Evolutionary conservation across 2,888 invertebrate genomes (phyloP).

Genomic region (Polietes domitor): DNA sequence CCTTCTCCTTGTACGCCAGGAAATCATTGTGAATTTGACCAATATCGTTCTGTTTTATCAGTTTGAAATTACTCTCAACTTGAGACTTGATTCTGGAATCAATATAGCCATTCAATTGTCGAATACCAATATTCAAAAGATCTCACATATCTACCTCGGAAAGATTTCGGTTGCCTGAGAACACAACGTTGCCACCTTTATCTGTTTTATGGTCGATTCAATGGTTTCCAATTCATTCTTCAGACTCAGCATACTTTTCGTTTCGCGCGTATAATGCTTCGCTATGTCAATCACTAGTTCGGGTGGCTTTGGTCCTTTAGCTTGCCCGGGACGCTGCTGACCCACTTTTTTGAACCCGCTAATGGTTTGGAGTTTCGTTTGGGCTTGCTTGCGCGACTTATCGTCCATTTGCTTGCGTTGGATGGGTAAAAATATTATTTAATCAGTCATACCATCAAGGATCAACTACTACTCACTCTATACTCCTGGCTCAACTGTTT

Average conservation of each 20-base stretch:
- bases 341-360: conserved; percentile 69
- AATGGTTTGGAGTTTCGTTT: conserved; percentile 73
- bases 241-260: conserved; percentile 77
- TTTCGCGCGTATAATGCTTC: conserved; percentile 78
- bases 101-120: too few relatives aligned
- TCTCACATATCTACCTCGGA: conserved; percentile 73
- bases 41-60: conserved; percentile 74
- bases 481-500: conserved; percentile 74
- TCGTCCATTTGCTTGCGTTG: conserved; percentile 72
- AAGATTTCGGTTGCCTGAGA: conserved; percentile 77
- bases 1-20: conserved; percentile 73
- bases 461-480: conserved; percentile 68
- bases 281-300: conserved; percentile 65
- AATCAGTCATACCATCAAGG: not conserved
- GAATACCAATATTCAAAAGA: not conserved
- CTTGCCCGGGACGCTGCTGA: not conserved
- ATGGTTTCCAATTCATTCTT: conserved; percentile 75
- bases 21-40: conserved; percentile 74
- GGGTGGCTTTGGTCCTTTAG: conserved; percentile 40
- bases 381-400: conserved; percentile 73
- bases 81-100: conserved; percentile 76
- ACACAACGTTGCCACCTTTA: conserved; percentile 78
- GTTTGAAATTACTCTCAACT: conserved; percentile 75
- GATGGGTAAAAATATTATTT: not conserved
- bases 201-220: conserved; percentile 76